A percentile compares a stretch with the other conserved stretches of the same genome.
These are phyloP conservation scores for Plecturocebus donacophilus DNA, from an alignment of 2,113 vertebrate species.

Conservation along the genomic window DNA sequence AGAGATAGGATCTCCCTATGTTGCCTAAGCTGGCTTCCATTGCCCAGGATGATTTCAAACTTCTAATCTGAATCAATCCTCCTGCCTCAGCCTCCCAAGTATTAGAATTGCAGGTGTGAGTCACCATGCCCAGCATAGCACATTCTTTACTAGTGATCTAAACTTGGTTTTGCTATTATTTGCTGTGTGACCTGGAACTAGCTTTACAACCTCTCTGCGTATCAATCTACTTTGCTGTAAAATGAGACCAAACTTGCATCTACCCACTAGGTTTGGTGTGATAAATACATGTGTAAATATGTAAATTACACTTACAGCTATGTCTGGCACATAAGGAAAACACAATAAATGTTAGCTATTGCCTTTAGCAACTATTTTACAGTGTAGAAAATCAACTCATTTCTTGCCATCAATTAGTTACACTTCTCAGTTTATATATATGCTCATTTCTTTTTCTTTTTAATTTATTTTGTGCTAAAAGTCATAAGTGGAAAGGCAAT, in stretches of 20 bases:
- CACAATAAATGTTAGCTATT: background rate
- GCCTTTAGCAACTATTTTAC: background rate
- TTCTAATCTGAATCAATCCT: too few species aligned
- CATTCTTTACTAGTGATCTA: background rate
- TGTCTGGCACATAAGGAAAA: background rate
- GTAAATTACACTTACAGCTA: background rate
- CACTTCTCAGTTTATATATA: background rate
- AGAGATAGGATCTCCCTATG: too few species aligned
- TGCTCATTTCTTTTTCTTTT: background rate
- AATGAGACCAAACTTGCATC: background rate
- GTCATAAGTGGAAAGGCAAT: background rate
- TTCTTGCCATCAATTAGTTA: background rate
- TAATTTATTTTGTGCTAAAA: constrained; percentile 10
- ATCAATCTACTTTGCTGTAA: background rate
- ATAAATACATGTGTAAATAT: background rate
- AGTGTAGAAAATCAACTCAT: background rate
- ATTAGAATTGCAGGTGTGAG: too few species aligned
- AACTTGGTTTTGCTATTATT: background rate
- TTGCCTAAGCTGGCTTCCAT: too few species aligned
- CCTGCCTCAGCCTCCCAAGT: too few species aligned
- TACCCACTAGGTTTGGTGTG: background rate
- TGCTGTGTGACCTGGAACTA: background rate
- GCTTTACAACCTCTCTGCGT: background rate
- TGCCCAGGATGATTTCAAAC: too few species aligned
- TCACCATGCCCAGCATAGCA: too few species aligned